Percentiles rank a stretch among this genome's conserved stretches.
These are phyloP conservation scores for Gnathonemus echidnorhynchus DNA, from an alignment of 2,113 vertebrate species.

Conservation along the genomic window DNA sequence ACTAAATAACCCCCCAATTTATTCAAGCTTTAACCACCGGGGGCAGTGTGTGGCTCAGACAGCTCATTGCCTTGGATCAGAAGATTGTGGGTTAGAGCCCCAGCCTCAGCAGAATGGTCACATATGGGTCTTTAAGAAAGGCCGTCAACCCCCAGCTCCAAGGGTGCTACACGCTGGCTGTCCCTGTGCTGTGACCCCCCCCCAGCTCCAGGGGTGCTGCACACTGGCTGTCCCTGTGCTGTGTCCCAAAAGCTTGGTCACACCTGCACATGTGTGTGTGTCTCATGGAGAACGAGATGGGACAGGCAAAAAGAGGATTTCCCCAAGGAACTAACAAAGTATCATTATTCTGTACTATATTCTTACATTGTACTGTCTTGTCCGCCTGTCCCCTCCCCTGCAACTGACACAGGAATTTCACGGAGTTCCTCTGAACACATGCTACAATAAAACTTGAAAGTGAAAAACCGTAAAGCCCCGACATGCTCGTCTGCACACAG, in stretches of 20 bases:
- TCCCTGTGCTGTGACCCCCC: no score
- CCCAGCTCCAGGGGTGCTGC: no score
- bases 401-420: neutral
- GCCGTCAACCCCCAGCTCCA: neutral
- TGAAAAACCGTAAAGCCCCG: neutral
- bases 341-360: neutral
- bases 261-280: neutral
- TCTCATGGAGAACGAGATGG: neutral
- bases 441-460: neutral
- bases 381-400: neutral
- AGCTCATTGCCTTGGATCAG: neutral
- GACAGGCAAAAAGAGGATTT: neutral
- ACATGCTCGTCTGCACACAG: neutral
- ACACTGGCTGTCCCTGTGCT: neutral
- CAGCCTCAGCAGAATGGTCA: neutral
- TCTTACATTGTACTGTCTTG: neutral
- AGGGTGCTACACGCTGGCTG: neutral
- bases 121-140: neutral
- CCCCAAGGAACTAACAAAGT: neutral
- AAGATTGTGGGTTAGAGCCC: neutral
- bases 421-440: neutral
- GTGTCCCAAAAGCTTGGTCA: neutral
- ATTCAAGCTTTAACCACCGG: neutral
- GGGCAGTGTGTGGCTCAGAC: neutral
- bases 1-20: neutral